Percentiles rank a stretch among this genome's conserved stretches.
phyloP scores from a whole-genome alignment of 2,888 invertebrate species.

The Meiosimyza decipiens region DNA sequence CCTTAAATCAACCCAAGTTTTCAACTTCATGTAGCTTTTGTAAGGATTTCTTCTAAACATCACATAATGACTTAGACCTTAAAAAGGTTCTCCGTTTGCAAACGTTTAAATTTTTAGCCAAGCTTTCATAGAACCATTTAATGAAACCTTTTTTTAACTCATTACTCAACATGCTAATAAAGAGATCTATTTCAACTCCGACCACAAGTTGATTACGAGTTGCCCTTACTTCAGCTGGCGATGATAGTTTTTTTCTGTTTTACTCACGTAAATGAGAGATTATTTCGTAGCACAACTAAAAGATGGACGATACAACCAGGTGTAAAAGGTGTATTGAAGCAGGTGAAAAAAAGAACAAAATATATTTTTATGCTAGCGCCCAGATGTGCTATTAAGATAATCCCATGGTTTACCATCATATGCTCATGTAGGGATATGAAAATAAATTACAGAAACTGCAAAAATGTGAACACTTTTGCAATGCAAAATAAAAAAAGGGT shows the following conservation, averaged over 20 bases:
- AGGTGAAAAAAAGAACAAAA: background rate
- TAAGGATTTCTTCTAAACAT: no score
- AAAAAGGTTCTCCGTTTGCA: no score
- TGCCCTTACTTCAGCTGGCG: no score
- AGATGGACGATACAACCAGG: background rate
- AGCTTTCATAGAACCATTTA: no score
- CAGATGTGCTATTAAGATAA: slow-evolving; percentile 45
- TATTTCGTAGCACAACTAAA: slow-evolving; percentile 5
- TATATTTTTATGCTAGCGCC: slow-evolving; percentile 12
- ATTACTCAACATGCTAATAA: no score
- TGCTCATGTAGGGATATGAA: slow-evolving; percentile 19
- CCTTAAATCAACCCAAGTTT: no score
- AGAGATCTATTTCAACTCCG: no score
- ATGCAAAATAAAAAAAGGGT: background rate
- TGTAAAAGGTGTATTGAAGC: background rate
- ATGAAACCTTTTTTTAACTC: no score
- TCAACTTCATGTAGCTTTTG: no score
- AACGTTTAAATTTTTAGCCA: no score
- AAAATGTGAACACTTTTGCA: background rate
- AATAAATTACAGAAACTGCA: background rate
- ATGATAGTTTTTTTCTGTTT: background rate
- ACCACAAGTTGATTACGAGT: no score
- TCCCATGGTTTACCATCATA: slow-evolving; percentile 23
- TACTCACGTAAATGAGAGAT: background rate
- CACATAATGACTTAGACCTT: no score